phyloP scores from a whole-genome alignment of 2,113 vertebrate species.

The Muscicapa adusta region DNA sequence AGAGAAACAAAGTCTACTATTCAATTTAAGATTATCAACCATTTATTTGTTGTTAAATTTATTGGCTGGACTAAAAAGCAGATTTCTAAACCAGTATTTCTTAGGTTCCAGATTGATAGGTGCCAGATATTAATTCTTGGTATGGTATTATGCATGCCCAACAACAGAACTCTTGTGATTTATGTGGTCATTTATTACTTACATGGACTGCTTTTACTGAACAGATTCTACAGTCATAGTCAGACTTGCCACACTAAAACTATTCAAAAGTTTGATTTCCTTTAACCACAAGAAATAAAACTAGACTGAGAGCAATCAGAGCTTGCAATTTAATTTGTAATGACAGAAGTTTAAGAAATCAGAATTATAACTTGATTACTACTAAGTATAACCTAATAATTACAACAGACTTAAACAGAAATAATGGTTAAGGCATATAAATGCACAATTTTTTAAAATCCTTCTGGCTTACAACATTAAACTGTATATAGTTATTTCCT shows the following conservation, averaged over 20 bases:
- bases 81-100: background rate
- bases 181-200: background rate
- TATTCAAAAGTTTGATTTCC: background rate
- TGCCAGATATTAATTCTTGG: background rate
- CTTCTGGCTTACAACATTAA: background rate
- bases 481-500: background rate
- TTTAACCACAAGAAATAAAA: background rate
- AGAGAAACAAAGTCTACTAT: background rate
- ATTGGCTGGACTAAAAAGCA: background rate
- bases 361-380: background rate
- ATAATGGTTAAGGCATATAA: background rate
- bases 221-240: background rate
- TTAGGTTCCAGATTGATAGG: background rate
- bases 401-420: background rate
- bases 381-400: background rate
- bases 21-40: background rate
- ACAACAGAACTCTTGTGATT: background rate
- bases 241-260: background rate
- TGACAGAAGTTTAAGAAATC: background rate
- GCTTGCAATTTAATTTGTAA: background rate
- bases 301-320: background rate
- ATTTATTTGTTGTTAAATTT: background rate
- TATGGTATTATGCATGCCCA: background rate
- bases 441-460: background rate
- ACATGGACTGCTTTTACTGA: background rate